phyloP scores from a whole-genome alignment of 2,888 invertebrate genomes.

The Fragum whitleyi region DNA sequence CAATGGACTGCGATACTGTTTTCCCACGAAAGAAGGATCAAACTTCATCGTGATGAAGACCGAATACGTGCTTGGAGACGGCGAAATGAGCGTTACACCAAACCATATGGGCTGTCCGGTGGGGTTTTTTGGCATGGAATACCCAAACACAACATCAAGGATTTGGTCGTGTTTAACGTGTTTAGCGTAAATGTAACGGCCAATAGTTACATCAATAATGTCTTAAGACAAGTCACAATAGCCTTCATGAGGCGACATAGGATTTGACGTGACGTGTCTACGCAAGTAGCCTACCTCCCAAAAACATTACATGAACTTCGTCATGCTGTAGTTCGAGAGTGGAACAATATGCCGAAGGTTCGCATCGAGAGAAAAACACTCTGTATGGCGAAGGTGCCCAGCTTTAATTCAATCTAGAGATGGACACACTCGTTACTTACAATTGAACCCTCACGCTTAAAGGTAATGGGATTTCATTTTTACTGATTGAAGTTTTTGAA shows the following conservation, averaged over 20 bases:
- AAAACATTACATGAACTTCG: not conserved
- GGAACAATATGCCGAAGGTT: conserved; percentile 10
- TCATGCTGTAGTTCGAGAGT: not conserved
- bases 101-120: conserved; percentile 12
- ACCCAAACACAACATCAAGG: conserved; percentile 18
- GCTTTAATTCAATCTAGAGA: not conserved
- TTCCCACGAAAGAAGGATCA: conserved; percentile 6
- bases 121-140: conserved; percentile 35
- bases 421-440: not conserved
- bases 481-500: no score
- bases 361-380: not conserved
- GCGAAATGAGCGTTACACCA: not conserved
- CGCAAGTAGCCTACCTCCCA: not conserved
- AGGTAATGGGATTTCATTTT: not conserved
- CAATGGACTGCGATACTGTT: conserved; percentile 19
- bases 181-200: conserved; percentile 18
- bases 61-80: conserved; percentile 19
- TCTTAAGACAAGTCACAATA: no score
- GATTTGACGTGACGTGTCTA: no score
- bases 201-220: no score
- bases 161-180: no score
- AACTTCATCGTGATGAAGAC: not conserved
- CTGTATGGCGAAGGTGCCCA: no score
- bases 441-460: not conserved
- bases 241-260: no score